Conservation (phyloP, 1,140 invertebrate species). For the Drosophila grimshawi region DNA sequence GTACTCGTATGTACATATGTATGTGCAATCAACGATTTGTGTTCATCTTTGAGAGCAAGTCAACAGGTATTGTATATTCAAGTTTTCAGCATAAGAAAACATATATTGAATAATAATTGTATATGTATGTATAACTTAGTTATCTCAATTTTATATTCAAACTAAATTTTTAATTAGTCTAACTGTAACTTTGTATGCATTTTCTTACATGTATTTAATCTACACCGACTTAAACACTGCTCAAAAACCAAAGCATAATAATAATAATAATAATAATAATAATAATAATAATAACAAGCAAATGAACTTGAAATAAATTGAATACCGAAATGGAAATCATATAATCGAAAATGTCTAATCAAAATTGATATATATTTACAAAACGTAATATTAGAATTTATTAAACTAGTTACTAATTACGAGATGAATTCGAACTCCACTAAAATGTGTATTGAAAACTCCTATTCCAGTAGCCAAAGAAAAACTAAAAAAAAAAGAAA, state of each 20-base stretch:
- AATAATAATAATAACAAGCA: constrained; percentile 8
- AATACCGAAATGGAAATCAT: constrained; percentile 30
- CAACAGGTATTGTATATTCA: constrained; percentile 49
- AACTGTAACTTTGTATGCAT: constrained; percentile 80
- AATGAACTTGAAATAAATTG: constrained; percentile 1
- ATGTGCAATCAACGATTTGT: constrained; percentile 41
- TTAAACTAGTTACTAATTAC: constrained; percentile 46
- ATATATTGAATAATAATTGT: constrained; percentile 1
- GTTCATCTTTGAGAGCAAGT: constrained; percentile 21
- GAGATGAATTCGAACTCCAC: constrained; percentile 21
- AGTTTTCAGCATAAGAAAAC: constrained; percentile 38
- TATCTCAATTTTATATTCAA: constrained; percentile 79
- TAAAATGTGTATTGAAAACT: constrained; percentile 28
- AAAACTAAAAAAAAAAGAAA: constrained; percentile 5
- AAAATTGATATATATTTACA: constrained; percentile 41
- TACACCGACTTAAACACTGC: constrained; percentile 60
- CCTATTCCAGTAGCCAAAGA: constrained; percentile 45
- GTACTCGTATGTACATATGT: constrained; percentile 4
- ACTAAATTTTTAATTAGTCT: constrained; percentile 80
- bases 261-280: constrained; percentile 1
- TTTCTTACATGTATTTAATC: constrained; percentile 76
- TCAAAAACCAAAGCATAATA: constrained; percentile 31
- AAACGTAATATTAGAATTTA: constrained; percentile 39
- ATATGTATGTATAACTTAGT: constrained; percentile 57
- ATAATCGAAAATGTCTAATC: constrained; percentile 34